Evolutionary conservation across 2,113 vertebrate species (phyloP).

Genomic region (Rhabdornis inornatus): DNA sequence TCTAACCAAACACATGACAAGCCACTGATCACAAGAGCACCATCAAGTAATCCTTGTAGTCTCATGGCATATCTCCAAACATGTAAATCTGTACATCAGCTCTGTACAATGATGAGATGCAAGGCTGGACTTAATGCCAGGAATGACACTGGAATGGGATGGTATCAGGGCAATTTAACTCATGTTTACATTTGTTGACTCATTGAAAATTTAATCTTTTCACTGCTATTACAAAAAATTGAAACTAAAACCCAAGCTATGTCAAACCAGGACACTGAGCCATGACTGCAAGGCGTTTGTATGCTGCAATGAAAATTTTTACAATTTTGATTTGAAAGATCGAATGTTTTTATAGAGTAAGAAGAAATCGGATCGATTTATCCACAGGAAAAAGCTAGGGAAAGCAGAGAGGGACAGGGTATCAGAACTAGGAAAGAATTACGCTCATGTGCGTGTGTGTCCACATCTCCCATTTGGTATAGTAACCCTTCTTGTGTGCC

Average conservation of each 20-base stretch:
- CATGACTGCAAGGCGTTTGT: neutral
- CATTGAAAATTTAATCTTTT: neutral
- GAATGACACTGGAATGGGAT: neutral
- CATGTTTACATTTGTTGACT: neutral
- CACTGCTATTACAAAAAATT: neutral
- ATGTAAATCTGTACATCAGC: neutral
- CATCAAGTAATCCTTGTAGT: neutral
- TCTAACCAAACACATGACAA: neutral
- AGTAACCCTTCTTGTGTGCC: accelerated
- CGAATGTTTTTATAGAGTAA: neutral
- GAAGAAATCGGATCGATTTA: neutral
- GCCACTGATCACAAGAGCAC: neutral
- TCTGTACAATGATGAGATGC: neutral
- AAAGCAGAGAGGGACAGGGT: neutral
- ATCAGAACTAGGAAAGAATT: neutral
- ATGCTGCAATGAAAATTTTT: neutral
- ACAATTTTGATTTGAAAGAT: neutral
- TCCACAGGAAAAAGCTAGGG: neutral
- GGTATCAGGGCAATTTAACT: neutral
- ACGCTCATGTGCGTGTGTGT: accelerated
- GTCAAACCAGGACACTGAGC: neutral
- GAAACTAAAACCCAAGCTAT: neutral
- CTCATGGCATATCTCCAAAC: neutral
- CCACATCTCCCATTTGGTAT: neutral
- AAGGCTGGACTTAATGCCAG: neutral